These are phyloP conservation scores for Ostrea edulis DNA, from an alignment of 1,140 invertebrate genomes.

Conservation along the genomic window DNA sequence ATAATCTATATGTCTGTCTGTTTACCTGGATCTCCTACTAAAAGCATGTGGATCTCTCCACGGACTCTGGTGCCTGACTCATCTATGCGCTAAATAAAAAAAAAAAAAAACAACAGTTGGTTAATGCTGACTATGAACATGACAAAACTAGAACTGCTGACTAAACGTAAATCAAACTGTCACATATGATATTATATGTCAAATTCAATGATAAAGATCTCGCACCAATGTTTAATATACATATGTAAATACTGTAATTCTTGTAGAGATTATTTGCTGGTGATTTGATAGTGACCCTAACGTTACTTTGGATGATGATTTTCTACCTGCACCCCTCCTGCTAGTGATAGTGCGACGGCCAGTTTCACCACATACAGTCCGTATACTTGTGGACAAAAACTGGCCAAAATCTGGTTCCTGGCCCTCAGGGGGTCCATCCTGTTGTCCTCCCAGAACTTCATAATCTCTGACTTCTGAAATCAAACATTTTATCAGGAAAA, in stretches of 20 bases:
- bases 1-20: too few species aligned
- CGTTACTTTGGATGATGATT: not conserved
- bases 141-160: not conserved
- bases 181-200: not conserved
- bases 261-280: not conserved
- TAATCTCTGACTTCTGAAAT: conserved; percentile 84
- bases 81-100: conserved; percentile 77
- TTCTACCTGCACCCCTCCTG: conserved; percentile 84
- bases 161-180: not conserved
- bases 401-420: conserved; percentile 89
- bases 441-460: conserved; percentile 87
- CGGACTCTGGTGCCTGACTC: conserved; percentile 82
- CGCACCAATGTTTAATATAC: not conserved
- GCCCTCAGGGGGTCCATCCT: conserved; percentile 84
- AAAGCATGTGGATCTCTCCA: conserved; percentile 91
- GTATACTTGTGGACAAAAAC: conserved; percentile 93
- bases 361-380: conserved; percentile 93
- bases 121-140: not conserved
- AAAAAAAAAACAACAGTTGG: too few species aligned
- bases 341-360: conserved; percentile 87
- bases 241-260: not conserved
- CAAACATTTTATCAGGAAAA: not conserved
- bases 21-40: conserved; percentile 93
- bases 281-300: not conserved
- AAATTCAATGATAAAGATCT: not conserved